A percentile compares a stretch with the other conserved stretches of the same genome.
Conservation (phyloP, 1,140 invertebrate genomes). For the Fopius arisanus region DNA sequence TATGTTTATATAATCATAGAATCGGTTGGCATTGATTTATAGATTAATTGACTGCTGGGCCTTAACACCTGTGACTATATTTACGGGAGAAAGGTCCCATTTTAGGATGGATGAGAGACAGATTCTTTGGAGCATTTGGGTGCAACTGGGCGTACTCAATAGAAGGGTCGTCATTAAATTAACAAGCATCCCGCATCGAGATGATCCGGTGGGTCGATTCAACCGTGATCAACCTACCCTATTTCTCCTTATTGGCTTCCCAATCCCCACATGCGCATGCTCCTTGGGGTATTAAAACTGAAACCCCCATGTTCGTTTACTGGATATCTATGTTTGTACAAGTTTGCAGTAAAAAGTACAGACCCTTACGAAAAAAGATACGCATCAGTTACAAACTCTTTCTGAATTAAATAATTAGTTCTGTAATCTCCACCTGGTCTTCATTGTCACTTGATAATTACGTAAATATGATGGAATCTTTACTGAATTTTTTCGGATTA, state of each 20-base stretch:
- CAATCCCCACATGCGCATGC: not conserved
- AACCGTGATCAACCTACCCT: constrained; percentile 15
- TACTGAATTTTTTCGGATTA: too few species aligned
- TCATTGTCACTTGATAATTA: too few species aligned
- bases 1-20: too few species aligned
- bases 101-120: not conserved
- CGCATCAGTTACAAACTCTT: too few species aligned
- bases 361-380: too few species aligned
- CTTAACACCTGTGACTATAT: not conserved
- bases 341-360: too few species aligned
- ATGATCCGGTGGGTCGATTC: constrained; percentile 22
- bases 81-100: not conserved
- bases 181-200: constrained; percentile 23
- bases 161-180: constrained; percentile 33
- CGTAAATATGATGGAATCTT: too few species aligned
- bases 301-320: not conserved
- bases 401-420: too few species aligned
- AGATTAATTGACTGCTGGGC: not conserved
- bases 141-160: not conserved
- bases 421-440: too few species aligned
- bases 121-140: not conserved
- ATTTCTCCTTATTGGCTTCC: not conserved
- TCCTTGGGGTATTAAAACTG: not conserved
- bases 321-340: not conserved
- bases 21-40: not conserved